Evolutionary conservation across 2,113 vertebrate genomes (phyloP), one percentile per base, ranked within the genome.

Genomic region (Chaenogobius annularis): DNA sequence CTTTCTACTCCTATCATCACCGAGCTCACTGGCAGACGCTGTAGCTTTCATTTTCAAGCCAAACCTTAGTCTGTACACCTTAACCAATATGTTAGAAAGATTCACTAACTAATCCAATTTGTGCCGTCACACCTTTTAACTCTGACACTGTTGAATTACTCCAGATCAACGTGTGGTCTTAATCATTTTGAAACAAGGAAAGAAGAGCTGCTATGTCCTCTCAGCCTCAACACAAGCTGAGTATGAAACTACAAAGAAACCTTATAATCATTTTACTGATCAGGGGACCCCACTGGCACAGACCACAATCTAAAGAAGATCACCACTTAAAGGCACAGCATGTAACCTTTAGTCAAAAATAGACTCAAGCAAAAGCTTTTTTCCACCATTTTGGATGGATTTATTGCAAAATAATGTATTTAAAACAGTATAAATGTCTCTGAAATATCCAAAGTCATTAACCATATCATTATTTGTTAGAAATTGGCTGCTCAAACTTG

Each of bases 81-180:
- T 61, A 35, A 61, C 26, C 26, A 35, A 17, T 2, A 31, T 31
- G 12, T 31, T 59, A 31, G 12, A 15, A 17, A 22, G 22, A 26
- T 14, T 23, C 55, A 23, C 55, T 23, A 26, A 15, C 26, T 40
- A 19, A 40, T 11, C 31, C 61, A n/a, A 19, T 40, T 66, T 15
- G 31, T 59, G 43, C 69, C 67, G 68, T 50, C n/a, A 44, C 69
- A 48, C 73, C 55, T 81, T 84, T 84, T 77, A 63, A 76, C 79
- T 73, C 52, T 74, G 78, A 85, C 77, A 75, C 61, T 83, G 74
- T 85, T 77, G 69, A 80, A 87, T 84, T 85, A 84, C 72, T 82
- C 81, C 81, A 82, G 80, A 81, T 68, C 81, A 89, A 76, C 78
- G 77, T 85, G 85, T 14, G 56, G 80, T 81, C 78, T 61, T 73